phyloP scores from a whole-genome alignment of 1,140 invertebrate genomes.

The Propsilocerus akamusi region DNA sequence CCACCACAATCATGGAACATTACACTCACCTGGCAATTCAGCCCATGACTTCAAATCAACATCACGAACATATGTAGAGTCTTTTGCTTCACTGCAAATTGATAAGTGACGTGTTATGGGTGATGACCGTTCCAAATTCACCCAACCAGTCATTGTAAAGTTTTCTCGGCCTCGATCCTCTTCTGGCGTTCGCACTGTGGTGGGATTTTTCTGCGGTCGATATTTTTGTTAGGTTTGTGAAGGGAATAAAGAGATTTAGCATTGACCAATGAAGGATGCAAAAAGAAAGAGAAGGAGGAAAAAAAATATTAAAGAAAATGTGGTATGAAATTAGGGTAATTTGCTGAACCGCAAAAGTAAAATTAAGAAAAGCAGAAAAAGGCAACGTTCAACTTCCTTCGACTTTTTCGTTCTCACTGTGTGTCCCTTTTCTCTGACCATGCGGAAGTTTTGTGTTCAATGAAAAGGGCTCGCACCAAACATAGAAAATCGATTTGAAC shows the following conservation, averaged over 20 bases:
- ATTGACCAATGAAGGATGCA: not conserved
- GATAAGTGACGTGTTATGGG: conserved; percentile 57
- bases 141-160: conserved; percentile 62
- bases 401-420: too few species aligned
- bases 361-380: not conserved
- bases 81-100: conserved; percentile 55
- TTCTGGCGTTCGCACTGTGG: conserved; percentile 65
- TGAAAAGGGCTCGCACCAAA: too few species aligned
- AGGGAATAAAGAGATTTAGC: too few species aligned
- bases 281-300: not conserved
- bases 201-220: conserved; percentile 66
- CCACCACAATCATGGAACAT: too few species aligned
- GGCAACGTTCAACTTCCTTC: too few species aligned
- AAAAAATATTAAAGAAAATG: not conserved
- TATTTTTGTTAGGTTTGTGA: too few species aligned
- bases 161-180: conserved; percentile 68
- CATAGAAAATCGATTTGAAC: too few species aligned
- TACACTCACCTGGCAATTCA: conserved; percentile 45
- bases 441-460: too few species aligned
- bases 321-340: not conserved
- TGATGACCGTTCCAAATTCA: conserved; percentile 41
- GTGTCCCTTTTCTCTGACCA: too few species aligned
- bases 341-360: not conserved
- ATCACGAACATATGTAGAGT: conserved; percentile 57
- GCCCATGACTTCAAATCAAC: conserved; percentile 62